A percentile compares a stretch with the other conserved stretches of the same genome.
Evolutionary conservation across 2,888 invertebrate species (phyloP).

Genomic region (Napeogenes sylphis): DNA sequence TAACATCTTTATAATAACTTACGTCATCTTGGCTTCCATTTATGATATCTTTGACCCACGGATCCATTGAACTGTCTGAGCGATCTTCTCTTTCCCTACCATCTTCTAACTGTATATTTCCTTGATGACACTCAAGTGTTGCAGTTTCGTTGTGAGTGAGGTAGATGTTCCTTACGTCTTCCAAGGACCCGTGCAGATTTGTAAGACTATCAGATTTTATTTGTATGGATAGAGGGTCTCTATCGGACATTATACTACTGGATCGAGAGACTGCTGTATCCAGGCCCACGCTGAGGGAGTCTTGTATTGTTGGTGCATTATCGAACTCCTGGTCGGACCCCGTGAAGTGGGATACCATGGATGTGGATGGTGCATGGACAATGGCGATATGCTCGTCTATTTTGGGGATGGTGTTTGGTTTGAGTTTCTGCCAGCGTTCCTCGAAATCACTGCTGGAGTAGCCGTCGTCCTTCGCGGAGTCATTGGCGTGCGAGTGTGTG

Average conservation of each 20-base stretch:
- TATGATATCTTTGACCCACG: slow-evolving; percentile 79
- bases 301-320: slow-evolving; percentile 45
- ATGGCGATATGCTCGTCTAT: slow-evolving; percentile 75
- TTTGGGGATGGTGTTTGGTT: slow-evolving; percentile 80
- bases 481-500: slow-evolving; percentile 45
- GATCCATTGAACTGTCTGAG: slow-evolving; percentile 73
- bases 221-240: slow-evolving; percentile 59
- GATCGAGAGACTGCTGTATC: slow-evolving; percentile 63
- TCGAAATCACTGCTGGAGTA: slow-evolving; percentile 79
- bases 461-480: slow-evolving; percentile 41
- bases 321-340: slow-evolving; percentile 56
- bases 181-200: slow-evolving; percentile 84
- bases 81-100: slow-evolving; percentile 52
- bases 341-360: slow-evolving; percentile 53
- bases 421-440: slow-evolving; percentile 83
- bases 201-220: slow-evolving; percentile 76
- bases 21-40: slow-evolving; percentile 78
- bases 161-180: slow-evolving; percentile 75
- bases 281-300: slow-evolving; percentile 57
- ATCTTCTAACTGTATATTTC: slow-evolving; percentile 57
- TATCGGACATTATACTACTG: slow-evolving; percentile 68
- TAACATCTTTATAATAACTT: slow-evolving; percentile 78
- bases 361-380: slow-evolving; percentile 63
- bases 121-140: slow-evolving; percentile 63
- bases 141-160: slow-evolving; percentile 67